Conservation (phyloP, 2,888 invertebrate genomes). For the Caradrina kadenii region DNA sequence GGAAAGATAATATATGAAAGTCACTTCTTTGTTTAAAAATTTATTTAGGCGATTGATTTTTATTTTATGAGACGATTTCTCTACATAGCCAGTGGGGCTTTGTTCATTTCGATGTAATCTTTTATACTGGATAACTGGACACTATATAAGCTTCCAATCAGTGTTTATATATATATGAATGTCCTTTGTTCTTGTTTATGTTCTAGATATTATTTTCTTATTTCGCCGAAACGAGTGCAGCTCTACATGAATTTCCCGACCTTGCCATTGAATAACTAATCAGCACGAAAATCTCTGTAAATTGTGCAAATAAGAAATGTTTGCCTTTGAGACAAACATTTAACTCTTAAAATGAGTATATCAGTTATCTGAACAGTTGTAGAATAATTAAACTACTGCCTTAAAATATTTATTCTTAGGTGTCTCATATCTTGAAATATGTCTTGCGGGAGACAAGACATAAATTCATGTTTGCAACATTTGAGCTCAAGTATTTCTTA, state of each 20-base stretch:
- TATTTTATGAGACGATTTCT: slow-evolving; percentile 27
- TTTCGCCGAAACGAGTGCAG: not conserved
- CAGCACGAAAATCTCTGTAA: slow-evolving; percentile 15
- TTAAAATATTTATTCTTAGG: slow-evolving; percentile 32
- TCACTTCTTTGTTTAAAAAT: slow-evolving; percentile 20
- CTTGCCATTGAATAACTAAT: slow-evolving; percentile 41
- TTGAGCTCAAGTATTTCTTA: slow-evolving; percentile 39
- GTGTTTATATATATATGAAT: slow-evolving; percentile 29
- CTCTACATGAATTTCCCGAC: slow-evolving; percentile 13
- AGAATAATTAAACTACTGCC: slow-evolving; percentile 30
- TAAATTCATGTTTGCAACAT: slow-evolving; percentile 39
- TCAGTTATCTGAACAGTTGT: slow-evolving; percentile 36
- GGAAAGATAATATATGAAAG: slow-evolving; percentile 7
- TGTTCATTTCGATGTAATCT: slow-evolving; percentile 32
- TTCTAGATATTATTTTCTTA: not conserved
- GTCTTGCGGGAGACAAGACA: slow-evolving; percentile 26
- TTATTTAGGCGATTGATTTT: slow-evolving; percentile 25
- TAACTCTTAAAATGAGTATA: slow-evolving; percentile 11
- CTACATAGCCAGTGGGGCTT: slow-evolving; percentile 6
- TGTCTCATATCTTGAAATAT: slow-evolving; percentile 48
- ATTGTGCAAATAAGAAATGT: slow-evolving; percentile 23
- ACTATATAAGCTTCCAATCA: slow-evolving; percentile 14
- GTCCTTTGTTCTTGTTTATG: slow-evolving; percentile 12
- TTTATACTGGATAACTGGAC: slow-evolving; percentile 22
- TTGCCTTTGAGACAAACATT: slow-evolving; percentile 29